Evolutionary conservation across 2,113 vertebrate genomes (phyloP).

Genomic region (Dicentrarchus labrax): DNA sequence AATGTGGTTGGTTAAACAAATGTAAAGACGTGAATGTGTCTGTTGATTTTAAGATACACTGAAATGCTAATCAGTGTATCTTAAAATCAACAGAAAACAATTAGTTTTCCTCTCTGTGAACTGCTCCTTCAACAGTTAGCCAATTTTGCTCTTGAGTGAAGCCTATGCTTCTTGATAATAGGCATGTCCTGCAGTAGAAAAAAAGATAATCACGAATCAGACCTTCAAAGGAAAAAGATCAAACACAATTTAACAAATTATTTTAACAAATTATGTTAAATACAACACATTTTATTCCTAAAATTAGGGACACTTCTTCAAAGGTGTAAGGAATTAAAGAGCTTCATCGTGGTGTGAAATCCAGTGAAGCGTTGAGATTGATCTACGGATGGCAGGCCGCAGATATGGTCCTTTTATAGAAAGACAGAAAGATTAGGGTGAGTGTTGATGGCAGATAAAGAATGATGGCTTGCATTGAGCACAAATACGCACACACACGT

Average conservation of each 20-base stretch:
- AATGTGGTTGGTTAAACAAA: neutral
- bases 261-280: conserved; percentile 7
- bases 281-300: conserved; percentile 9
- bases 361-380: conserved; percentile 30
- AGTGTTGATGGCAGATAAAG: conserved; percentile 53
- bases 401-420: conserved; percentile 50
- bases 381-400: conserved; percentile 27
- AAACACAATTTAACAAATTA: conserved; percentile 30
- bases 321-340: conserved; percentile 30
- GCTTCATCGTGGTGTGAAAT: conserved; percentile 38
- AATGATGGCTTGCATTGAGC: conserved; percentile 23
- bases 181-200: neutral
- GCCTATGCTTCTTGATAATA: conserved; percentile 11
- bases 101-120: conserved; percentile 25
- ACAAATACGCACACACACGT: conserved; percentile 4
- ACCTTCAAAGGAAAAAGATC: conserved; percentile 31
- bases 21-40: too few relatives aligned
- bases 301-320: conserved; percentile 18
- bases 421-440: conserved; percentile 48
- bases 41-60: too few relatives aligned
- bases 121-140: neutral
- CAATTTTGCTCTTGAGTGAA: conserved; percentile 16
- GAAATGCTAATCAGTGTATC: neutral
- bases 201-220: neutral
- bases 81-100: neutral